Percentiles rank a stretch among this genome's conserved stretches.
These are phyloP conservation scores for Budorcas taxicolor DNA, from an alignment of 2,113 vertebrate species.

Conservation along the genomic window DNA sequence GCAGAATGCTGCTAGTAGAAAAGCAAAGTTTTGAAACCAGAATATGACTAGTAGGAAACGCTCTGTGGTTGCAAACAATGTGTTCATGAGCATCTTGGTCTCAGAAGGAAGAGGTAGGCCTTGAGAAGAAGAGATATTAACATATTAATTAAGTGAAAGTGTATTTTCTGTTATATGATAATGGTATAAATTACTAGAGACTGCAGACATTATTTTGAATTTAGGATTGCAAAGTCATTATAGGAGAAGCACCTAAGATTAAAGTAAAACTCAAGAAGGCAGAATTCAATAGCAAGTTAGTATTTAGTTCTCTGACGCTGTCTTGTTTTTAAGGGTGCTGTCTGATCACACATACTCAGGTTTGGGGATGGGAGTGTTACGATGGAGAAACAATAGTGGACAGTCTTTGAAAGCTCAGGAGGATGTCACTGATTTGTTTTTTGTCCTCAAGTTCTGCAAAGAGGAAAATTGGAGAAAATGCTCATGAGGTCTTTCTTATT, in stretches of 20 bases:
- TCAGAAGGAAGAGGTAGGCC: not conserved
- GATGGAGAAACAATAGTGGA: not conserved
- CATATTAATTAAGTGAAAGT: not conserved
- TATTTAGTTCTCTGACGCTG: not conserved
- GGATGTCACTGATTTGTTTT: not conserved
- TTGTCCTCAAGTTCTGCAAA: not conserved
- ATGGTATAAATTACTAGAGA: not conserved
- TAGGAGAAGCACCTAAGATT: not conserved
- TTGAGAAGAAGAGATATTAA: not conserved
- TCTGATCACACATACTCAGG: not conserved
- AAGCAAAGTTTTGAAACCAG: not conserved
- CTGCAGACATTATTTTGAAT: conserved; percentile 9
- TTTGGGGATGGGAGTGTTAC: not conserved
- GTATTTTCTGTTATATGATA: not conserved
- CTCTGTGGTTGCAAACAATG: not conserved
- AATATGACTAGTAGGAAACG: not conserved
- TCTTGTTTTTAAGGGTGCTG: not conserved
- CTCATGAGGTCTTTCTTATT: not conserved
- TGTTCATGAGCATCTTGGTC: not conserved
- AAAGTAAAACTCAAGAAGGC: not conserved
- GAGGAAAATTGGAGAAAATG: not conserved
- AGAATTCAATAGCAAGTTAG: not conserved
- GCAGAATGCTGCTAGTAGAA: not conserved
- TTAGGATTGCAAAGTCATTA: not conserved
- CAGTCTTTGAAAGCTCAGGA: not conserved